Conservation (phyloP, 1,140 invertebrate genomes). For the Whitmania pigra region DNA sequence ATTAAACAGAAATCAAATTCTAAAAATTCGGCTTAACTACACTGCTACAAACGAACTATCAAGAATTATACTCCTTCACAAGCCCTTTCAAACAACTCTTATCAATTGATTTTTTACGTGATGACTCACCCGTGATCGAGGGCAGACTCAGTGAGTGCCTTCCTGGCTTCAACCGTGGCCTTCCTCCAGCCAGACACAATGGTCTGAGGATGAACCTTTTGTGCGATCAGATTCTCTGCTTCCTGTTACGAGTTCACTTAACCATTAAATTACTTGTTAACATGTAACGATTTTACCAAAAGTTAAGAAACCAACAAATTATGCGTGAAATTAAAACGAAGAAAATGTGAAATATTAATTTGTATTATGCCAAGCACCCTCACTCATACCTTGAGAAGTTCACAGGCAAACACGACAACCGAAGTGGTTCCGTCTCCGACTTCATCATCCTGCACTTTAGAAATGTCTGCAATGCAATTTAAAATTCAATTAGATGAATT, state of each 20-base stretch:
- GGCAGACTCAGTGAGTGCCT: conserved; percentile 64
- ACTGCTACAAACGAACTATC: no score
- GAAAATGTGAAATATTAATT: background rate
- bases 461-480: conserved; percentile 60
- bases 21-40: no score
- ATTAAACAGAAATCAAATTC: no score
- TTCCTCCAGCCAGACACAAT: conserved; percentile 88
- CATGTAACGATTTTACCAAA: background rate
- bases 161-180: conserved; percentile 66
- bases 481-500: conserved; percentile 5
- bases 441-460: conserved; percentile 96
- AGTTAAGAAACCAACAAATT: background rate
- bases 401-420: conserved; percentile 89
- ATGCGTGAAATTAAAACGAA: background rate
- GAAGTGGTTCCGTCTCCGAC: conserved; percentile 99
- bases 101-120: background rate
- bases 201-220: conserved; percentile 95
- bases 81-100: no score
- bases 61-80: no score
- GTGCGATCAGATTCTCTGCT: conserved; percentile 81
- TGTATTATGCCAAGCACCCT: background rate
- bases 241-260: conserved; percentile 44
- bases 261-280: background rate
- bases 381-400: conserved; percentile 58
- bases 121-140: conserved; percentile 56